Percentiles rank a stretch among this genome's conserved stretches.
phyloP scores from a whole-genome alignment of 1,140 invertebrate genomes.

The Drosophila dunni region DNA sequence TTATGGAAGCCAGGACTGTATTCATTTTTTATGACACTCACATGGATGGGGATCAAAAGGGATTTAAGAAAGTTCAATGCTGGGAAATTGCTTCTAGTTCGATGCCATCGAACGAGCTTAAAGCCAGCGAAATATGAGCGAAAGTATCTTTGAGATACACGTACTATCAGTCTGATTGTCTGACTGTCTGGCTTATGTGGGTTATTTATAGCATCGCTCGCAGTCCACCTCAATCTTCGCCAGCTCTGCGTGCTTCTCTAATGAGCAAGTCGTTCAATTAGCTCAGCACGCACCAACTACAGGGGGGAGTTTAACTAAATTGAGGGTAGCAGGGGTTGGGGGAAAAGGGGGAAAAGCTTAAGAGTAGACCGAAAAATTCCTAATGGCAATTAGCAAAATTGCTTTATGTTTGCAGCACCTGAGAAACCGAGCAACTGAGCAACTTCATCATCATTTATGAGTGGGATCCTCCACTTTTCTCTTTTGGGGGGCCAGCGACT shows the following conservation, averaged over 20 bases:
- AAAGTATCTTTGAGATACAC: conserved; percentile 70
- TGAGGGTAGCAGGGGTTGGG: conserved; percentile 1
- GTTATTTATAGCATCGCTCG: conserved; percentile 64
- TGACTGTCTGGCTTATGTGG: conserved; percentile 56
- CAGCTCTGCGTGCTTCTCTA: conserved; percentile 45
- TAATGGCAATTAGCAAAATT: conserved; percentile 79
- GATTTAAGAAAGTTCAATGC: conserved; percentile 66
- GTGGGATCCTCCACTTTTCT: conserved; percentile 26
- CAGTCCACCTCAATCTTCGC: conserved; percentile 18
- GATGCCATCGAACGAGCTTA: conserved; percentile 59
- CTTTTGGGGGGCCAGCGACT: conserved; percentile 22
- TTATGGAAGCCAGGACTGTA: conserved; percentile 36
- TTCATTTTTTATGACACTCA: conserved; percentile 80
- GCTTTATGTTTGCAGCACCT: conserved; percentile 73
- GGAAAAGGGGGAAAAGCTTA: conserved; percentile 5
- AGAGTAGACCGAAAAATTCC: conserved; percentile 50
- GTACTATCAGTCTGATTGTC: conserved; percentile 4
- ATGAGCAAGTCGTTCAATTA: conserved; percentile 72
- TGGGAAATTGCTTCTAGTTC: conserved; percentile 57
- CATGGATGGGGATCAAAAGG: conserved; percentile 74
- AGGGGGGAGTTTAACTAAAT: conserved; percentile 2
- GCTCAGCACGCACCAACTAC: conserved; percentile 29
- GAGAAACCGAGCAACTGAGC: no score
- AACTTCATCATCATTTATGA: conserved; percentile 76
- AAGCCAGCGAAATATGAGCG: conserved; percentile 65